Evolutionary conservation across 2,888 invertebrate genomes (phyloP).

Genomic region (Tipula lateralis): DNA sequence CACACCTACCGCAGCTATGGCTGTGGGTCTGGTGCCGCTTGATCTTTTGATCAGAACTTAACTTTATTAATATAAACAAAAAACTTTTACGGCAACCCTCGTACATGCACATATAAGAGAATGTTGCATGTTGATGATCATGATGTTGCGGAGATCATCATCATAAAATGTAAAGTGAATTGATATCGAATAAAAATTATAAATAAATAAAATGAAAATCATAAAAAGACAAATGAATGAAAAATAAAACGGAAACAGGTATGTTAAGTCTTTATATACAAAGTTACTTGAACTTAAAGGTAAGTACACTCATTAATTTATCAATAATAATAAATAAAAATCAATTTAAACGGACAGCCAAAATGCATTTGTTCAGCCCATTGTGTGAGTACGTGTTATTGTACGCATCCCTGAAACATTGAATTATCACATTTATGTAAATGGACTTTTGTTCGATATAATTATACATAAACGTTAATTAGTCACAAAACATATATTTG

Average conservation of each 20-base stretch:
- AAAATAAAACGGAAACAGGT: neutral
- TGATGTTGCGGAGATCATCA: neutral
- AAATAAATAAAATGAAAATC: constrained; percentile 6
- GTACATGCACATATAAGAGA: no score
- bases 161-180: neutral
- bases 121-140: neutral
- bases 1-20: no score
- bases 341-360: neutral
- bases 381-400: neutral
- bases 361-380: neutral
- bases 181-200: constrained; percentile 14
- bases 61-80: no score
- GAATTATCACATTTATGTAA: neutral
- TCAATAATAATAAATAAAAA: neutral
- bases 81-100: no score
- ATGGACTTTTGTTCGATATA: neutral
- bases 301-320: neutral
- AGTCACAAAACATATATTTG: neutral
- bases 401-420: neutral
- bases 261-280: neutral
- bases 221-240: neutral
- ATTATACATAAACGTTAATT: neutral
- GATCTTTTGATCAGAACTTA: no score
- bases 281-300: neutral
- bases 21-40: no score